These are phyloP conservation scores for Pantherophis vulpinus DNA, from an alignment of 2,797 vertebrate genomes.

Conservation along the genomic window DNA sequence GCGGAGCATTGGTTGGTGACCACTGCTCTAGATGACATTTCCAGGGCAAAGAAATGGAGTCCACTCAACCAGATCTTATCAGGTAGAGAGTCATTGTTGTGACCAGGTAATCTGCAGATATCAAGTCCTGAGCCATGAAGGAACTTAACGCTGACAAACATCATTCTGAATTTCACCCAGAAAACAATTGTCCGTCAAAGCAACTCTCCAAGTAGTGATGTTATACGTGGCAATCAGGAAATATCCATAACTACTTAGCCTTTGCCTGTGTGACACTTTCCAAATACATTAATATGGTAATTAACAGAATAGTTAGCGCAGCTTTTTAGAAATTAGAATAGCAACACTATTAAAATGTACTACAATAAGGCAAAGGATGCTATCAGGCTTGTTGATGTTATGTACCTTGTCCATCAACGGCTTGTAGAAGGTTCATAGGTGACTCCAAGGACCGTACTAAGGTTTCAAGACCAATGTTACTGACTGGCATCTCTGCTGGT, in stretches of 20 bases:
- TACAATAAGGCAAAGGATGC: neutral
- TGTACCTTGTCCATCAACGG: rapidly evolving
- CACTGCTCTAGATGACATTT: neutral
- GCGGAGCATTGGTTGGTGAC: too few species aligned
- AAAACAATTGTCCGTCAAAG: neutral
- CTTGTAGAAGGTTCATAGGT: rapidly evolving
- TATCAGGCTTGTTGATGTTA: neutral
- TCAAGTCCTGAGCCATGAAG: neutral
- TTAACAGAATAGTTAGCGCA: neutral
- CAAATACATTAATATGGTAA: neutral
- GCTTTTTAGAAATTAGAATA: neutral
- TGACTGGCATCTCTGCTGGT: rapidly evolving
- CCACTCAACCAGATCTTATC: neutral
- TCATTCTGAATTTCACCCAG: neutral
- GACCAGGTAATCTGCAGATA: neutral
- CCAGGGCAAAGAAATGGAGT: neutral
- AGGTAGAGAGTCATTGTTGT: neutral
- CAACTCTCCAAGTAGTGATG: neutral
- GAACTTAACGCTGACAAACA: neutral
- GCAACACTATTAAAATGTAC: neutral
- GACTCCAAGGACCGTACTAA: neutral
- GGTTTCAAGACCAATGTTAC: neutral
- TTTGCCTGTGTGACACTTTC: neutral
- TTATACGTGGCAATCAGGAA: neutral
- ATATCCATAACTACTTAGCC: neutral